Conservation (phyloP, 2,797 vertebrate species). For the Squalus acanthias region DNA sequence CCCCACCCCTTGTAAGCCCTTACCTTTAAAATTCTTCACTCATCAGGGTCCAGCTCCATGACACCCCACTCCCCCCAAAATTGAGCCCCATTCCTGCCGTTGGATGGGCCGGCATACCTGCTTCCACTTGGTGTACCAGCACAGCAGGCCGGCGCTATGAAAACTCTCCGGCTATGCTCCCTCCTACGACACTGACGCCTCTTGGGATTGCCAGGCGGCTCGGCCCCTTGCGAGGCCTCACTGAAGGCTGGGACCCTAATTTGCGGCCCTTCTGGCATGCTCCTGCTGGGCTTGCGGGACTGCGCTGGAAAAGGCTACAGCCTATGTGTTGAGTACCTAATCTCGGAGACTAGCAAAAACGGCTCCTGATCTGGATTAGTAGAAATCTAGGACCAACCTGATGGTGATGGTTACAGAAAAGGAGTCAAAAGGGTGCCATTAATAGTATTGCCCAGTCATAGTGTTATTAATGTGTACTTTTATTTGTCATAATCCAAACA, state of each 20-base stretch:
- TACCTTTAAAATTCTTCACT: neutral
- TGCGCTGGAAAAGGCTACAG: neutral
- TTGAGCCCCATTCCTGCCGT: too few relatives aligned
- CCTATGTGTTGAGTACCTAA: neutral
- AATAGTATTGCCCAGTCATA: too few relatives aligned
- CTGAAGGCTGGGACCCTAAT: neutral
- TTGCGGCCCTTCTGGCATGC: neutral
- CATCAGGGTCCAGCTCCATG: neutral
- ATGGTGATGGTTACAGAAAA: neutral
- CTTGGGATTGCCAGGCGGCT: neutral
- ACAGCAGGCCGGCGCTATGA: neutral
- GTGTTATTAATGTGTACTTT: neutral
- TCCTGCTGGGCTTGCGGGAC: neutral
- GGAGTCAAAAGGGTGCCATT: neutral
- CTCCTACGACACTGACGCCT: too few relatives aligned
- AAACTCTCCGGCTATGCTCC: neutral
- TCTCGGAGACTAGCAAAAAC: neutral
- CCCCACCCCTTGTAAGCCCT: neutral
- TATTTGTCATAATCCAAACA: neutral
- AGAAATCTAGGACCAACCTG: neutral
- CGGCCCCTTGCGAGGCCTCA: neutral
- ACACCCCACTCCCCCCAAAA: too few relatives aligned
- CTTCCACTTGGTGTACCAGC: neutral
- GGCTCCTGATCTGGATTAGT: neutral
- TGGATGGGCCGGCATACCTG: neutral